Percentiles rank a stretch among this genome's conserved stretches.
Evolutionary conservation across 2,888 invertebrate species (phyloP).

Genomic region (Drosophila paranaensis): DNA sequence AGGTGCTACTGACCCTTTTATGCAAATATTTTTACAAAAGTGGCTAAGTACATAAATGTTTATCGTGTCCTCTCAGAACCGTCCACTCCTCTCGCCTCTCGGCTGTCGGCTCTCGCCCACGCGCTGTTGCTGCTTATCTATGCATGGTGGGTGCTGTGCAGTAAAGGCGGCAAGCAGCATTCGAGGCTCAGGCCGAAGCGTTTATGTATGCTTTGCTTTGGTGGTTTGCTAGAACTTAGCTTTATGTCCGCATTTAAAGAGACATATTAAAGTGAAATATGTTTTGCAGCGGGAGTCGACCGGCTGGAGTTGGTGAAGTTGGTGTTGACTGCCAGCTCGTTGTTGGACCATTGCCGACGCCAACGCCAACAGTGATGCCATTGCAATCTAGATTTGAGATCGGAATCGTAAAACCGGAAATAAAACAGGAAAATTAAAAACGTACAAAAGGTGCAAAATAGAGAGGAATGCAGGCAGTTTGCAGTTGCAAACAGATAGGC

Average conservation of each 20-base stretch:
- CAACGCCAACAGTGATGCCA: conserved; percentile 56
- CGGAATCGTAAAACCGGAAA: conserved; percentile 85
- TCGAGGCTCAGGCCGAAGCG: conserved; percentile 7
- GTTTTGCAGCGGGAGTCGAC: conserved; percentile 24
- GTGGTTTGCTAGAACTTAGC: conserved; percentile 20
- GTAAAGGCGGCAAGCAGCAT: neutral
- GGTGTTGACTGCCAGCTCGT: conserved; percentile 23
- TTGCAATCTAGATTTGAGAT: conserved; percentile 83
- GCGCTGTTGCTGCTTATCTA: conserved; percentile 52
- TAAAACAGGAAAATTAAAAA: conserved; percentile 85
- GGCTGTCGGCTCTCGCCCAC: neutral
- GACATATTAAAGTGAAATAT: conserved; percentile 49
- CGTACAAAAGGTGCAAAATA: conserved; percentile 83
- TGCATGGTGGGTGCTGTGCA: conserved; percentile 11
- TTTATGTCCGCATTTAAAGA: conserved; percentile 44
- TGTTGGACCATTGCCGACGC: conserved; percentile 50
- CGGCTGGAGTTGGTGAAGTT: conserved; percentile 20
- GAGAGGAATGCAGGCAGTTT: conserved; percentile 57
- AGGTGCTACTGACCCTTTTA: conserved; percentile 84
- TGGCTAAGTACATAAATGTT: conserved; percentile 53
- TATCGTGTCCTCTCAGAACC: conserved; percentile 12
- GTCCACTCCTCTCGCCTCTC: neutral
- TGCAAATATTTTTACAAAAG: conserved; percentile 82
- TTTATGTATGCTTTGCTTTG: conserved; percentile 25
- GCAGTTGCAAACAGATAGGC: conserved; percentile 66